A percentile compares a stretch with the other conserved stretches of the same genome.
These are phyloP conservation scores for Rotaria socialis DNA, from an alignment of 2,888 invertebrate species.

Conservation along the genomic window DNA sequence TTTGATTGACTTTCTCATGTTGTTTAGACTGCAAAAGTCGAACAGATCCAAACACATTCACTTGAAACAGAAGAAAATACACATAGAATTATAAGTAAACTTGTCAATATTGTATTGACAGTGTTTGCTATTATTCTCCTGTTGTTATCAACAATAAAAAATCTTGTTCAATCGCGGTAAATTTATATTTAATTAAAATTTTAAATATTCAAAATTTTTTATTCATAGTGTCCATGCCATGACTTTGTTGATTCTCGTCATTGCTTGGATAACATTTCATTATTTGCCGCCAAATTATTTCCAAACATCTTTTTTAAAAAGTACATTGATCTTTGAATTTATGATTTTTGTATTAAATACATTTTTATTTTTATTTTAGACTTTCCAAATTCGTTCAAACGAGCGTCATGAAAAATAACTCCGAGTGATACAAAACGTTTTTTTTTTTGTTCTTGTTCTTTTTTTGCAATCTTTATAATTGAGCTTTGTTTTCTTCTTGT, in stretches of 20 bases:
- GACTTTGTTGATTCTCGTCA: background rate
- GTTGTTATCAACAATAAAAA: background rate
- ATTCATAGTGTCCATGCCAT: constrained; percentile 11
- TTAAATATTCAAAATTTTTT: no score
- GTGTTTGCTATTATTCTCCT: constrained; percentile 24
- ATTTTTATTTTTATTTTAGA: background rate
- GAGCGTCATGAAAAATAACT: background rate
- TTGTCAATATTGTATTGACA: constrained; percentile 29
- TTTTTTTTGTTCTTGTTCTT: background rate
- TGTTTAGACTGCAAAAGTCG: constrained; percentile 35
- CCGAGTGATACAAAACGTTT: background rate
- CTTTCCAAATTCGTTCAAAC: background rate
- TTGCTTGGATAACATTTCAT: constrained; percentile 14
- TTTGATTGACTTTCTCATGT: no score
- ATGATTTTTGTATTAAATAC: background rate
- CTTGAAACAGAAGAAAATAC: constrained; percentile 35
- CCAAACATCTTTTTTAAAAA: constrained; percentile 16
- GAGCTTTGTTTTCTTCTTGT: background rate
- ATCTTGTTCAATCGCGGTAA: constrained; percentile 23
- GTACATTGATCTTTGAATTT: background rate
- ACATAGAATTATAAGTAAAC: constrained; percentile 29
- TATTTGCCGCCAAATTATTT: constrained; percentile 31
- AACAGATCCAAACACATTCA: constrained; percentile 17
- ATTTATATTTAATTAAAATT: no score
- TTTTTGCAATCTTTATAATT: background rate